A percentile compares a stretch with the other conserved stretches of the same genome.
These are phyloP conservation scores for Mizuhopecten yessoensis DNA, from an alignment of 1,140 invertebrate species.

Conservation along the genomic window DNA sequence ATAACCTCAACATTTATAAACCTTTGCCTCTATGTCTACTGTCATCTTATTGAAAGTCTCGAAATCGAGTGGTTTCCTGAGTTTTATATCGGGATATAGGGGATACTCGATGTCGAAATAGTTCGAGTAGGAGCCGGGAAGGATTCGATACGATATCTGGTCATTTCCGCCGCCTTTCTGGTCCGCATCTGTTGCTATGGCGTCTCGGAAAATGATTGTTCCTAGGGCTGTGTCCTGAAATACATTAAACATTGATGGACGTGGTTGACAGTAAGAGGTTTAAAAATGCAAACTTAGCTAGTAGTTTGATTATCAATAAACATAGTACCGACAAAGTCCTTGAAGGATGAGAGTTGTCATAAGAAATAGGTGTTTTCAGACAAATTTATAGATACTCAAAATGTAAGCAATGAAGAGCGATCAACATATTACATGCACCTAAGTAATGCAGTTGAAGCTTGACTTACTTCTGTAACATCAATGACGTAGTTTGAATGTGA, in stretches of 20 bases:
- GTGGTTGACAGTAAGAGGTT: no score
- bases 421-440: no score
- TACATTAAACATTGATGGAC: neutral
- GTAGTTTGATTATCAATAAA: no score
- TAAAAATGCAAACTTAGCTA: no score
- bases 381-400: no score
- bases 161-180: slow-evolving; percentile 54
- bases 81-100: slow-evolving; percentile 53
- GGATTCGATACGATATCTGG: slow-evolving; percentile 50
- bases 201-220: slow-evolving; percentile 47
- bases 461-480: slow-evolving; percentile 49
- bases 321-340: no score
- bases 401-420: no score
- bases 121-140: slow-evolving; percentile 55
- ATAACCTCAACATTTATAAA: no score
- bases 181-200: slow-evolving; percentile 51
- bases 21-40: slow-evolving; percentile 59
- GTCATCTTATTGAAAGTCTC: slow-evolving; percentile 49
- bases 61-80: slow-evolving; percentile 57
- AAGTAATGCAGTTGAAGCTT: no score
- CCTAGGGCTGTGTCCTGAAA: slow-evolving; percentile 46
- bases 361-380: no score
- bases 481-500: slow-evolving; percentile 45
- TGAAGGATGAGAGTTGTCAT: no score
- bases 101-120: slow-evolving; percentile 59